Conservation (phyloP, 2,113 vertebrate species). For the Typhlomys cinereus region DNA sequence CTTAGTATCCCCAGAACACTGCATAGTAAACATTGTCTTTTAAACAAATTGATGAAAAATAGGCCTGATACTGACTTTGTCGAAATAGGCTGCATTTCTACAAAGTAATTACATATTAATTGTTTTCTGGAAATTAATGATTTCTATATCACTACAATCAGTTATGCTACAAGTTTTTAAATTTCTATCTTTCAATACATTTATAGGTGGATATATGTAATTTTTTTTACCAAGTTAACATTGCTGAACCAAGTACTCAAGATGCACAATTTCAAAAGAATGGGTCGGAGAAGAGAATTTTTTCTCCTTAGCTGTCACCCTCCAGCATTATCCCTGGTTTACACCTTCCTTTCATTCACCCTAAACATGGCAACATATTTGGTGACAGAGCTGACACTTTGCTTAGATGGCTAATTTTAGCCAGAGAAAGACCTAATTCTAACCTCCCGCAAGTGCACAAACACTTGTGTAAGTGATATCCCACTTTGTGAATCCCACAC, state of each 20-base stretch:
- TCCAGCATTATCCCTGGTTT: background rate
- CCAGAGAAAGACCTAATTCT: slow-evolving; percentile 44
- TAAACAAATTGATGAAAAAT: slow-evolving; percentile 38
- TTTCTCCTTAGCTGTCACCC: background rate
- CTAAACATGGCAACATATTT: slow-evolving; percentile 6
- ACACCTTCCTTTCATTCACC: background rate
- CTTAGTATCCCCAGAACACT: background rate
- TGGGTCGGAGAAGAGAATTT: background rate
- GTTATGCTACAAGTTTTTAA: background rate
- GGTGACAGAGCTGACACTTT: slow-evolving; percentile 36
- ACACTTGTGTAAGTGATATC: slow-evolving; percentile 63
- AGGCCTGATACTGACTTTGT: slow-evolving; percentile 33
- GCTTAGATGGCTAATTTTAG: slow-evolving; percentile 57
- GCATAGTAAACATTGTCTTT: slow-evolving; percentile 18
- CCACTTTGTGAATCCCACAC: slow-evolving; percentile 34
- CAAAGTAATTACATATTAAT: background rate
- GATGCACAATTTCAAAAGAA: background rate
- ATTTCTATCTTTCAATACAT: background rate
- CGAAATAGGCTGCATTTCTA: background rate
- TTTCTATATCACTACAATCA: background rate
- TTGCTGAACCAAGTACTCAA: background rate
- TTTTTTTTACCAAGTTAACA: background rate
- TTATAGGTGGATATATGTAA: background rate
- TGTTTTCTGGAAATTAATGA: background rate
- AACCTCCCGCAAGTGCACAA: slow-evolving; percentile 2